These are phyloP conservation scores for Mythimna loreyi DNA, from an alignment of 2,888 invertebrate species.

Conservation along the genomic window DNA sequence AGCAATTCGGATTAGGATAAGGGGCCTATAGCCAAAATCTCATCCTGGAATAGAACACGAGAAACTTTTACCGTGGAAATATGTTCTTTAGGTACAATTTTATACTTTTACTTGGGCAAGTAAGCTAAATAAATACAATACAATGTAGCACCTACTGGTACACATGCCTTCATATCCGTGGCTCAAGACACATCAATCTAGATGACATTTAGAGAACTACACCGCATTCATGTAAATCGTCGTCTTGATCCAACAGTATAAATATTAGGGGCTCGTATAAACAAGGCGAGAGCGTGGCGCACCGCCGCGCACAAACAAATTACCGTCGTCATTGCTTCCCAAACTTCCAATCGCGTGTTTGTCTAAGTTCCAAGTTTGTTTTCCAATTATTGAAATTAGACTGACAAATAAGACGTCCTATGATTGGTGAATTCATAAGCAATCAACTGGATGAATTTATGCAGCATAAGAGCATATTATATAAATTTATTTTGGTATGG, in stretches of 20 bases:
- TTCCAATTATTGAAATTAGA: conserved; percentile 67
- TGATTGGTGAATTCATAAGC: conserved; percentile 11
- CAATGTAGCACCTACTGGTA: too few species aligned
- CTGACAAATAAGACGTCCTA: conserved; percentile 30
- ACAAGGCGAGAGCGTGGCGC: conserved; percentile 68
- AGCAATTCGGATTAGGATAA: too few species aligned
- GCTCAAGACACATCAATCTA: conserved; percentile 59
- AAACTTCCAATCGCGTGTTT: conserved; percentile 78
- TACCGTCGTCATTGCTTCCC: conserved; percentile 76
- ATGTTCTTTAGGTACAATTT: too few species aligned
- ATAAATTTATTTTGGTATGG: too few species aligned
- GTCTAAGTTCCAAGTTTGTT: conserved; percentile 66
- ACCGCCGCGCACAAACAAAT: conserved; percentile 81
- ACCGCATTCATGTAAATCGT: conserved; percentile 73
- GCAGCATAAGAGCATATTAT: too few species aligned
- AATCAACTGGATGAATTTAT: conserved; percentile 6
- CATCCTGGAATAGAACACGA: not conserved
- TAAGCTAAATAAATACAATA: not conserved
- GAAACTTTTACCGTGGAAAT: not conserved
- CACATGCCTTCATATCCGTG: conserved; percentile 10
- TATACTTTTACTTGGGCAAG: not conserved
- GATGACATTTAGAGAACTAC: conserved; percentile 74
- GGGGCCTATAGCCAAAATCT: too few species aligned
- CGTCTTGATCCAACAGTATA: conserved; percentile 78
- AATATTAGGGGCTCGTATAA: conserved; percentile 81